Base-by-base conservation (phyloP, 2,113 vertebrate genomes). In the Potamarius usumacintae region DNA sequence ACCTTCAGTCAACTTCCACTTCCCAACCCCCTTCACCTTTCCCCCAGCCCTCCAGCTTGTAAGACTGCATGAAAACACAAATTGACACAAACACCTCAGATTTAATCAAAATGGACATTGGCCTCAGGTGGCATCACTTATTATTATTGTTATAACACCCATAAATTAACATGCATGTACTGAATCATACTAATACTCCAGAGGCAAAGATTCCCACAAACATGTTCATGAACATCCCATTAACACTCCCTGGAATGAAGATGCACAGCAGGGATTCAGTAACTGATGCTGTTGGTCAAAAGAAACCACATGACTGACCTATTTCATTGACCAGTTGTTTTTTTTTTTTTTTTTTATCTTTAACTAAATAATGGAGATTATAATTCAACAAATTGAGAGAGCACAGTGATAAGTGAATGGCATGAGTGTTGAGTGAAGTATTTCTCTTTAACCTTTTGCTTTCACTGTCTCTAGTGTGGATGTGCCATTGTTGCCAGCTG, bases 1-100 rank as follows among this genome's bases (percentile, higher is more conserved):
- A 97, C 94, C 96, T 97, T 90, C 96, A 95, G 95, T 94, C 96
- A 86, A 86, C 96, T 50, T 77, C 91, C 89, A 88, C 87, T 65
- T 91, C 92, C 62, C 93, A 92, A 84, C 87, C 93, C 89, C 50
- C 87, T 91, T 92, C 92, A 65, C 91, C 95, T 92, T 91, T 88
- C 82, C 93, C 93, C 91, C 92, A 92, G 84, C 91, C 92, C 89
- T 84, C 89, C 89, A 91, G 87, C 92, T 91, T 88, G 95, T 95
- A 95, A 96, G 95, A 93, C 91, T 91, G 92, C 55, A 85, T 88
- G 89, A 82, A 77, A 78, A 77, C 82, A 90, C 88, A 82, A 58
- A 69, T 83, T 85, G 90, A 89, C 91, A 92, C 90, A 89, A 88
- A 91, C 81, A 67, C 20, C 42, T 65, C n/a, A 22, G 0, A 34